Base-by-base conservation (phyloP, 2,797 vertebrate species). In the Pagetopsis macropterus region DNA sequence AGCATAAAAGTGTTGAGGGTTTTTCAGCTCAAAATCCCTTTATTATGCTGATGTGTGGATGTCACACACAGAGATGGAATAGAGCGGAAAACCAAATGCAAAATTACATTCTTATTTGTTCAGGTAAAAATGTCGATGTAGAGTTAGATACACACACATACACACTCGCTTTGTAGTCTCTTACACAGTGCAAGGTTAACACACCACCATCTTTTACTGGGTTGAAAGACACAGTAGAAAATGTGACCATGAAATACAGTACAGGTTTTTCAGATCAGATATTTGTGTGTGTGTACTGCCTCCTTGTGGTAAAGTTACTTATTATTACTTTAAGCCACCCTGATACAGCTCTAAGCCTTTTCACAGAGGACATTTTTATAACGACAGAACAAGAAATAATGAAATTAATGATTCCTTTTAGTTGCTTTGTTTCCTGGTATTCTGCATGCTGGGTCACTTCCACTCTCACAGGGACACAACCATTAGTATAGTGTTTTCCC, bases 251-350 rank as follows among this genome's bases (percentile, higher is more conserved):
- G 45, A 49, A 48, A 13, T n/a, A 2, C 21, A 37, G 7, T 37
- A n/a, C 17, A 11, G 5, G 1, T 14, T 50, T 16, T 13, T n/a
- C 14, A 49, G 12, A 59, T 31, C 13, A 31, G 2, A 45, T 15
- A 73, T 72, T 48, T 33, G 61, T 88, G 78, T 51, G 85, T 33
- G 49, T 62, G 69, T 54, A 72, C 85, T 85, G 90, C 89, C 91
- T 69, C 85, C 91, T 51, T 63, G 85, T 89, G 90, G 88, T 21
- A 4, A 40, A 23, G 16, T 11, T 5, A 4, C 2, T 11, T 11
- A 3, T 41, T 33, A 19, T 19, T 27, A 2, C 9, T 13, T 55
- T 2, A 1, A 45, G 5, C 44, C 15, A 58, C 14, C 4, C 37
- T 19, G 19, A 6, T 5, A 3, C 17, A 33, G 13, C 17, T 23